phyloP scores from a whole-genome alignment of 37 sponge, comb jelly and placozoan genomes.

The Aplysina aerophoba region DNA sequence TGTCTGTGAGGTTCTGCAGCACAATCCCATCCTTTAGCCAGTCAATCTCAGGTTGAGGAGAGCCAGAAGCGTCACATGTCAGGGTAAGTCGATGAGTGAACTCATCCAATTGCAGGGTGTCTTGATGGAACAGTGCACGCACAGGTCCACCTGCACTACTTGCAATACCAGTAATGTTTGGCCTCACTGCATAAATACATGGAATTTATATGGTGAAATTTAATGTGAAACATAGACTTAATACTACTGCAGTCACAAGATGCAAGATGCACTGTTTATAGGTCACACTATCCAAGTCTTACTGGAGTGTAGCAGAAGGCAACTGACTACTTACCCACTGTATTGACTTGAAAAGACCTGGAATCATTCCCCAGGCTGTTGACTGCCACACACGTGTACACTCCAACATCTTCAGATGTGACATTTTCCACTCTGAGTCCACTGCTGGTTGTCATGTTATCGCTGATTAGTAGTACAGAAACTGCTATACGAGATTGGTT shows the following conservation, averaged over 20 bases:
- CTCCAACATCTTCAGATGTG: background rate
- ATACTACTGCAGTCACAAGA: background rate
- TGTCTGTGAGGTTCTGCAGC: background rate
- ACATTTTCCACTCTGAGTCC: background rate
- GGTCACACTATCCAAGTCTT: no score
- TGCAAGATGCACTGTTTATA: no score
- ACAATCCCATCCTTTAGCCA: slow-evolving; percentile 11
- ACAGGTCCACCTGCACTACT: background rate
- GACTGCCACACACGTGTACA: background rate
- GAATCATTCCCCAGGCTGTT: background rate
- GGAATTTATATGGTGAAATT: background rate
- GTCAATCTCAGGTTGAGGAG: slow-evolving; percentile 2
- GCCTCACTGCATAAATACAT: slow-evolving; percentile 3
- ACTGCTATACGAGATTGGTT: background rate
- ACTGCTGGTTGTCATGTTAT: background rate
- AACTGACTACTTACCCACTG: background rate
- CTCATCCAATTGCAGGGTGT: background rate
- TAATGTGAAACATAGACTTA: background rate
- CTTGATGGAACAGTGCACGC: background rate
- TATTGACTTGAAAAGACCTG: background rate
- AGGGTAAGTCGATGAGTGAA: background rate
- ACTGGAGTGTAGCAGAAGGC: no score
- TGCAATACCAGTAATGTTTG: background rate
- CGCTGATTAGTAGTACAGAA: no score
- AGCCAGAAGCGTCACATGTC: background rate